Base-by-base conservation (phyloP, 2,888 invertebrate genomes). In the Amiota minor region DNA sequence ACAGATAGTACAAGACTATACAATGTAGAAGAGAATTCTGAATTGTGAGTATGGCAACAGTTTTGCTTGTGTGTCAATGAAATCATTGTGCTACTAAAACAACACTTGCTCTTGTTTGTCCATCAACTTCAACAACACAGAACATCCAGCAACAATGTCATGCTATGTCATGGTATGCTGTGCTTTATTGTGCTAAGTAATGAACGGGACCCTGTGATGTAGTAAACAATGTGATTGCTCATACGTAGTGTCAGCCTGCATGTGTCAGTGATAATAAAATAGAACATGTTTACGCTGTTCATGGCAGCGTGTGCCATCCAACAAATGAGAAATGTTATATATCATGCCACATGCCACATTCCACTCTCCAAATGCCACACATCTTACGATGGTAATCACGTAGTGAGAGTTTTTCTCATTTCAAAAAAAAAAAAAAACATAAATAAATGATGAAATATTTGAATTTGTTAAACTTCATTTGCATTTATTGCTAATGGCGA, bases 401-500 rank as follows among this genome's bases (percentile, higher is more conserved):
- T 35, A 35, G 35, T 35, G 6, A 35, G 35, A 35, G 35, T 35
- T 2, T 35, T 35, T 35, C 35, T 35, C 35, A 35, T 35, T 35
- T 35, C 2, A 6, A 35, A 23, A 35, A 35, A 35, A 6, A 35
- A 35, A 23, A 2, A 23, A 35, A 35, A n/a, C n/a, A n/a, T n/a
- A n/a, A n/a, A n/a, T 18, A 71, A 72, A 71, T 61, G 72, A 76
- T 76, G 76, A 78, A 78, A 75, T 73, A 76, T 79, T 77, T 76
- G 78, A 79, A 76, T 76, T 75, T 78, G 77, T 79, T 79, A 76
- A 76, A 72, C 71, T 76, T 78, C 74, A 80, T 80, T 79, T 80
- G 75, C 80, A 79, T 79, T 18, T 61, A 70, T 71, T 70, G 64
- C 74, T 74, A 65, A 72, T 65, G 73, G 73, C 59, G 53, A 72